phyloP scores from a whole-genome alignment of 2,888 invertebrate genomes.

The Taphrorychus bicolor region DNA sequence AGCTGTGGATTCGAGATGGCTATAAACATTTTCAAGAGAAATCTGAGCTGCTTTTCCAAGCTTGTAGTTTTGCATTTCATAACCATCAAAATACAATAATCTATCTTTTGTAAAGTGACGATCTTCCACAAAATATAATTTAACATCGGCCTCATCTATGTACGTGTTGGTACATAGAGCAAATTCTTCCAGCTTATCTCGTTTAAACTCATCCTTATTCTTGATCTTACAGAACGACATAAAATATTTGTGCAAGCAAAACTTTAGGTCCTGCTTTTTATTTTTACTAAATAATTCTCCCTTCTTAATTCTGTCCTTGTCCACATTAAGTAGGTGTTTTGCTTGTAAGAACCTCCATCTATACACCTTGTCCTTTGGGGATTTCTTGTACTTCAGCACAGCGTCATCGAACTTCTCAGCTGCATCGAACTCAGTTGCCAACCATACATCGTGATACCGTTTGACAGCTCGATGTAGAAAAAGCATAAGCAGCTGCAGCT shows the following conservation, averaged over 20 bases:
- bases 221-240: conserved; percentile 14
- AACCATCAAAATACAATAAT: conserved; percentile 3
- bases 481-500: conserved; percentile 24
- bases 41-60: neutral
- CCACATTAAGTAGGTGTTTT: conserved; percentile 23
- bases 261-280: neutral
- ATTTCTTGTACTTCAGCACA: conserved; percentile 19
- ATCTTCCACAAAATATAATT: neutral
- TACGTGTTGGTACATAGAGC: conserved; percentile 30
- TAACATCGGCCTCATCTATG: neutral
- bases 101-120: neutral
- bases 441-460: neutral
- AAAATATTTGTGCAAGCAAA: neutral
- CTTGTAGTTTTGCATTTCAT: neutral
- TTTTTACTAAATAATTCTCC: neutral
- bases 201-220: conserved; percentile 8
- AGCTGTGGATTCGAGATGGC: neutral
- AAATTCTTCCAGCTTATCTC: conserved; percentile 21
- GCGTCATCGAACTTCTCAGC: conserved; percentile 37
- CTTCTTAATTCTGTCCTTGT: conserved; percentile 9
- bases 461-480: conserved; percentile 17
- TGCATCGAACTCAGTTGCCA: conserved; percentile 25
- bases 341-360: conserved; percentile 28
- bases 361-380: neutral
- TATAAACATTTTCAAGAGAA: neutral